Evolutionary conservation across 2,113 vertebrate species (phyloP), one percentile per base, ranked within the genome.

Genomic region (Leptobrachium leishanense): DNA sequence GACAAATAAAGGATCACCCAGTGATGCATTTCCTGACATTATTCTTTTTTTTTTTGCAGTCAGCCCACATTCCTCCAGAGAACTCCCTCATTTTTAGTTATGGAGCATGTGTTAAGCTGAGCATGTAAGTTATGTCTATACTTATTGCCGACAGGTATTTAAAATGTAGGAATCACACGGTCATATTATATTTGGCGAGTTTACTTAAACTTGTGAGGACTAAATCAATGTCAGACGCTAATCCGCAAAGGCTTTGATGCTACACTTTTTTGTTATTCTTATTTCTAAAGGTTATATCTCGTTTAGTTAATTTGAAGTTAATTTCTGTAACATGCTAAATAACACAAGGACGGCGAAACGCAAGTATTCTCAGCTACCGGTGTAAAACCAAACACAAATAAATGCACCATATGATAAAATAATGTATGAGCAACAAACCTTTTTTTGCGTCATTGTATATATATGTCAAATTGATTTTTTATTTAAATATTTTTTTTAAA

Each of bases 151-250:
- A 43, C 63, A 55, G 5, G 11, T 31, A 15, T 66, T 76, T 68
- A 41, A 59, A 12, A 59, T 59, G 11, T 59, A 59, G 13, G 15
- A 20, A 68, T 57, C 40, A 40, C 31, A n/a, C 55, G 31, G 2
- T 68, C 6, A n/a, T 62, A 69, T 70, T 69, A 59, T 69, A 31
- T 41, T 62, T 70, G 54, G 42, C 20, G 20, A 31, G 20, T 31
- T 57, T 46, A 5, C 39, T 55, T 31, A 53, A 40, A 44, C 6
- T 44, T 7, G 13, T 62, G 41, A 20, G 42, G 10, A 62, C 54
- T 70, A 59, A 70, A 77, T 77, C 42, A 68, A 55, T 77, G 53
- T 62, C 65, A 77, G 39, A 31, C 43, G 50, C 43, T 68, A 59
- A 69, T 62, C 67, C 42, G 6, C 11, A 20, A 69, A 69, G 43